Evolutionary conservation across 2,797 vertebrate genomes (phyloP).

Genomic region (Brachyalestes nurse): DNA sequence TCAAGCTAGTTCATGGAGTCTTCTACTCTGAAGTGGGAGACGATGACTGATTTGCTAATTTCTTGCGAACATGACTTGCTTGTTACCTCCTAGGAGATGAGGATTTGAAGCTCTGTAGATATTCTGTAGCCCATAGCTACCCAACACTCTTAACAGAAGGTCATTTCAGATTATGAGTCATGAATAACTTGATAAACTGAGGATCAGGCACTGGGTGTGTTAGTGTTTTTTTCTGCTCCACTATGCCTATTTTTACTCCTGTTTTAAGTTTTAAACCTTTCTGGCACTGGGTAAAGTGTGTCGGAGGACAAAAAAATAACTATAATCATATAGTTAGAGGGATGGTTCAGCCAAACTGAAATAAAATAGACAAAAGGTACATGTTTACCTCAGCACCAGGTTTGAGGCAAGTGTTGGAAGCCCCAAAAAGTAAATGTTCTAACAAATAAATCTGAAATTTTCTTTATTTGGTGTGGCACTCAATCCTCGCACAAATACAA

Average conservation of each 20-base stretch:
- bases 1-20: not conserved
- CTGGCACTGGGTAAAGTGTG: not conserved
- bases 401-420: not conserved
- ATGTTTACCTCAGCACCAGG: too few relatives aligned
- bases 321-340: too few relatives aligned
- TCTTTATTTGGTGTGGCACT: too few relatives aligned
- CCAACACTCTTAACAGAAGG: not conserved
- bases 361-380: too few relatives aligned
- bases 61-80: constrained; percentile 20
- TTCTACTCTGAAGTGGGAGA: not conserved
- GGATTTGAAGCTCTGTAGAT: not conserved
- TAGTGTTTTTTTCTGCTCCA: not conserved
- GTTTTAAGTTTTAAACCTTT: too few relatives aligned
- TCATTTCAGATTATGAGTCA: not conserved
- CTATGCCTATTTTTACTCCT: not conserved
- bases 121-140: not conserved
- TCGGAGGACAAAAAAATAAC: not conserved
- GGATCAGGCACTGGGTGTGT: not conserved
- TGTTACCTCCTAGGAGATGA: constrained; percentile 3
- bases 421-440: too few relatives aligned
- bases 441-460: too few relatives aligned
- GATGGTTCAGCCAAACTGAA: too few relatives aligned
- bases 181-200: not conserved
- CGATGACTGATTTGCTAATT: constrained; percentile 12
- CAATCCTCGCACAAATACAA: too few relatives aligned